These are phyloP conservation scores for Apteryx owenii DNA, from an alignment of 2,113 vertebrate species.

Conservation along the genomic window DNA sequence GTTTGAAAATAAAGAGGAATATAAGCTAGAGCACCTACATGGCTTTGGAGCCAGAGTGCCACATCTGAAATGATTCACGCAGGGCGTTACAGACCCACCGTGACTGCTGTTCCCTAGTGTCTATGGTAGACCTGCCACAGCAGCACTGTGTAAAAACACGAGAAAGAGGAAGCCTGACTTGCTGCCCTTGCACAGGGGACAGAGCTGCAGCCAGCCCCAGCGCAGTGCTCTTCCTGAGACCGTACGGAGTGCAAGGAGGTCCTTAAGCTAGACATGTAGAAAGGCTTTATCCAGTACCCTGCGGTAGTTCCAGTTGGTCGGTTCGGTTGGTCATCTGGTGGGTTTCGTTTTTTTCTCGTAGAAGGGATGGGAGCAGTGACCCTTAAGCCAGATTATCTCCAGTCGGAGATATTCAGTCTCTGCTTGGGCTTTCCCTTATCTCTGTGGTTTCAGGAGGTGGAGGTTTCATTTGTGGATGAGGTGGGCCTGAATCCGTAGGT, in stretches of 20 bases:
- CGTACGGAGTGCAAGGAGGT: neutral
- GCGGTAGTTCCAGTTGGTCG: neutral
- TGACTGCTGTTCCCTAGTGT: neutral
- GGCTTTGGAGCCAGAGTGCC: neutral
- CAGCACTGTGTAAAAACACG: neutral
- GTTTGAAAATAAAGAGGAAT: neutral
- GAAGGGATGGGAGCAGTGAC: neutral
- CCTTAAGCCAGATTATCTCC: neutral
- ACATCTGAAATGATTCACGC: neutral
- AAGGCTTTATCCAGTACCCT: neutral
- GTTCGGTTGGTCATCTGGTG: neutral
- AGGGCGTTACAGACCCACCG: neutral
- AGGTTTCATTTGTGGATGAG: neutral
- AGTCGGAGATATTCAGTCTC: too few species aligned
- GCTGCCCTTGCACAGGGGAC: neutral
- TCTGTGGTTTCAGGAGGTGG: neutral
- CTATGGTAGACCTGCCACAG: neutral
- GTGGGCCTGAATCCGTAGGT: too few species aligned
- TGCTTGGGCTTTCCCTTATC: neutral
- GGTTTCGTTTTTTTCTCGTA: neutral
- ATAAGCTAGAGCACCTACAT: neutral
- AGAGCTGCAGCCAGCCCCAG: neutral
- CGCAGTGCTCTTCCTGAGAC: neutral
- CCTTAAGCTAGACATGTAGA: neutral
- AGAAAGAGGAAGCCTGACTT: neutral